Percentiles rank a stretch among this genome's conserved stretches.
phyloP scores from a whole-genome alignment of 1,140 invertebrate species.

The Cotesia typhae region DNA sequence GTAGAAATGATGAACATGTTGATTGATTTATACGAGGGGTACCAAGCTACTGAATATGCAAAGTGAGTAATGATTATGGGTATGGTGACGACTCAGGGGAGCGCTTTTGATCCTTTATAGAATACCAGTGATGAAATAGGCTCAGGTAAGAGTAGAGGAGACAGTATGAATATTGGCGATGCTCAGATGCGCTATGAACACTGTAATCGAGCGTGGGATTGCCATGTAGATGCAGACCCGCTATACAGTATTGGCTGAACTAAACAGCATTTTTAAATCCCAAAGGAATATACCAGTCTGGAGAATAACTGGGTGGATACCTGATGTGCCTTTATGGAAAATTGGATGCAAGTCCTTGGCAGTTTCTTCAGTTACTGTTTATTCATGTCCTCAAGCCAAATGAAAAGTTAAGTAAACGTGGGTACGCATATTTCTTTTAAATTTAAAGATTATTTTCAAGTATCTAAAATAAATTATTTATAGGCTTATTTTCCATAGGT shows the following conservation, averaged over 20 bases:
- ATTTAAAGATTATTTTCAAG: not conserved
- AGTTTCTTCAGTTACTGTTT: constrained; percentile 1
- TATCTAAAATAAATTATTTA: not conserved
- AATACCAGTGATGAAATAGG: constrained; percentile 8
- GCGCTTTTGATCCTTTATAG: too few species aligned
- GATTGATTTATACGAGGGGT: too few species aligned
- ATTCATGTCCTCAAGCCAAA: constrained; percentile 22
- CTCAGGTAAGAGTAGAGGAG: not conserved
- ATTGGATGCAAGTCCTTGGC: not conserved
- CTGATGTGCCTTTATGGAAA: not conserved
- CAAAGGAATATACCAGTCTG: not conserved
- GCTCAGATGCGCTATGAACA: constrained; percentile 18
- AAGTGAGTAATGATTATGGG: too few species aligned
- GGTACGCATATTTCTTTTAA: constrained; percentile 5
- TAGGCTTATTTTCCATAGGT: not conserved
- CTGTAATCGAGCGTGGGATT: constrained; percentile 28
- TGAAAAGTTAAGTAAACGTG: constrained; percentile 17
- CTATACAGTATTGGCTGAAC: not conserved
- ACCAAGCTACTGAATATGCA: too few species aligned
- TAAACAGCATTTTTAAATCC: constrained; percentile 8
- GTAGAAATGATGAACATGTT: too few species aligned
- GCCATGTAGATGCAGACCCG: constrained; percentile 18
- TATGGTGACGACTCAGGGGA: too few species aligned
- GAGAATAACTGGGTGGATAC: not conserved
- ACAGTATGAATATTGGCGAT: constrained; percentile 21